Evolutionary conservation across 2,888 invertebrate species (phyloP).

Genomic region (Oscheius myriophilus): DNA sequence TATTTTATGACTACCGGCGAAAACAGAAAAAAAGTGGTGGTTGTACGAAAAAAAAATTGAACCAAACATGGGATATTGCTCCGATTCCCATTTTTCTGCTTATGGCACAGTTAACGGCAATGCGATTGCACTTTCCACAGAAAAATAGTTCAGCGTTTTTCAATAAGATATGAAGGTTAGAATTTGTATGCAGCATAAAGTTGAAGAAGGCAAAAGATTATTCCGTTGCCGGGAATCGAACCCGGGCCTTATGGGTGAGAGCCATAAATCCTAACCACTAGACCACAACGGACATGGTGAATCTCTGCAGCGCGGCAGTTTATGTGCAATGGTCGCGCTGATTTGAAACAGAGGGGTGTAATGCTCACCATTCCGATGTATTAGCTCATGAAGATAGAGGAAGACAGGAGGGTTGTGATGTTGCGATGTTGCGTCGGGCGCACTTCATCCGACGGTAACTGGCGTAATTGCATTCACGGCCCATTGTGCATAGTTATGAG

Average conservation of each 20-base stretch:
- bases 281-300: conserved; percentile 46
- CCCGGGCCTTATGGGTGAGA: conserved; percentile 57
- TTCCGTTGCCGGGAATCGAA: conserved; percentile 55
- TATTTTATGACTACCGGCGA: too few species aligned
- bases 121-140: too few species aligned
- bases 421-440: conserved; percentile 6
- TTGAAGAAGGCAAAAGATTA: background rate
- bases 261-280: conserved; percentile 58
- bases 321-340: background rate
- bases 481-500: conserved; percentile 36
- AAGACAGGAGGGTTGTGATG: background rate
- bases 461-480: conserved; percentile 32
- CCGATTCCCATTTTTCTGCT: too few species aligned
- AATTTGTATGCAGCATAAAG: too few species aligned
- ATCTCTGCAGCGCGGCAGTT: too few species aligned
- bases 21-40: too few species aligned
- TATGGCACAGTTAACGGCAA: too few species aligned
- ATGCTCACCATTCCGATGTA: background rate
- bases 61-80: too few species aligned
- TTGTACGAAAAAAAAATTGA: too few species aligned
- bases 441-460: conserved; percentile 24
- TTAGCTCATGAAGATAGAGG: background rate
- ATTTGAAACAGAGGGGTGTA: background rate
- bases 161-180: too few species aligned
- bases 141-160: too few species aligned